Conservation (phyloP, 2,888 invertebrate genomes). For the Mechanitis messenoides region DNA sequence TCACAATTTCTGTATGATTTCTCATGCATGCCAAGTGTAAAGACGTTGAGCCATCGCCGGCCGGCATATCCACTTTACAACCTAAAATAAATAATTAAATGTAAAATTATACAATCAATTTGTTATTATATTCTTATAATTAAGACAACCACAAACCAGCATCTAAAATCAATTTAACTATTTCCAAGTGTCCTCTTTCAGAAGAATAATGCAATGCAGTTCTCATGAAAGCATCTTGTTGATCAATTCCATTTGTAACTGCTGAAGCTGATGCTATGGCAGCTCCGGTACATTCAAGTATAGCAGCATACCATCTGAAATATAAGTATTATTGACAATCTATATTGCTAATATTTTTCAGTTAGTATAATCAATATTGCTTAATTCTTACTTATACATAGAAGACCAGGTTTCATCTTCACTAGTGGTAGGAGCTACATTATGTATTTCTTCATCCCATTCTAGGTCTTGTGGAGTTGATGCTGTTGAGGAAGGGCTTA, state of each 20-base stretch:
- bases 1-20: slow-evolving; percentile 76
- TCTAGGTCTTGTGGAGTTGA: slow-evolving; percentile 76
- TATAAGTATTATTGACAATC: neutral
- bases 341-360: no score
- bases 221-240: slow-evolving; percentile 79
- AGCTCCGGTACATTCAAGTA: slow-evolving; percentile 81
- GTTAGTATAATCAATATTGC: slow-evolving; percentile 2
- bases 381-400: slow-evolving; percentile 62
- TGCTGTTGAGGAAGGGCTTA: slow-evolving; percentile 45
- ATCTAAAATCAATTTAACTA: slow-evolving; percentile 77
- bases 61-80: slow-evolving; percentile 79
- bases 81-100: slow-evolving; percentile 45
- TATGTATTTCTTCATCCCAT: slow-evolving; percentile 85
- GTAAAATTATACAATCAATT: neutral
- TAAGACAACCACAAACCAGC: slow-evolving; percentile 64
- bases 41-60: slow-evolving; percentile 80
- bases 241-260: slow-evolving; percentile 74
- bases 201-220: slow-evolving; percentile 86
- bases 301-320: slow-evolving; percentile 84
- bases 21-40: slow-evolving; percentile 80
- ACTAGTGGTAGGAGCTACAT: slow-evolving; percentile 67
- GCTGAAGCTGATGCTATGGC: slow-evolving; percentile 66
- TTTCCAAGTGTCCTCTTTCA: slow-evolving; percentile 78
- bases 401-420: slow-evolving; percentile 75
- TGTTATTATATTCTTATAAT: neutral